A percentile compares a stretch with the other conserved stretches of the same genome.
phyloP scores from a whole-genome alignment of 2,888 invertebrate genomes.

The Herminia tarsipennalis region DNA sequence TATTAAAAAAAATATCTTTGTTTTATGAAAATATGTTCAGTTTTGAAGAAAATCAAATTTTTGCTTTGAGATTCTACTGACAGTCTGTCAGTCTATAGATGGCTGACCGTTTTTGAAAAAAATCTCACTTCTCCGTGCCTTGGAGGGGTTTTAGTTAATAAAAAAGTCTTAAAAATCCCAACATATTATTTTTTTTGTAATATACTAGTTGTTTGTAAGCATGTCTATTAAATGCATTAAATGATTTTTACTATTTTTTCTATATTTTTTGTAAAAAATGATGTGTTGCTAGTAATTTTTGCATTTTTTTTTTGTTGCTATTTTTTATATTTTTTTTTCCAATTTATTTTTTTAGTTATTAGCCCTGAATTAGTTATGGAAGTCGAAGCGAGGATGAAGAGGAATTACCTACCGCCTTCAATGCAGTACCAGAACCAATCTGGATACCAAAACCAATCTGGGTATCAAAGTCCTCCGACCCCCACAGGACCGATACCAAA shows the following conservation, averaged over 20 bases:
- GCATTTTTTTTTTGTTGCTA: constrained; percentile 21
- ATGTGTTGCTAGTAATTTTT: constrained; percentile 36
- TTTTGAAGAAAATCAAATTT: too few species aligned
- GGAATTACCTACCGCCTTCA: constrained; percentile 91
- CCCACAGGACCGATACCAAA: constrained; percentile 42
- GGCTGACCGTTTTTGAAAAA: too few species aligned
- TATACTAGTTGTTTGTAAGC: constrained; percentile 20
- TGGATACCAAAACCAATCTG: constrained; percentile 54
- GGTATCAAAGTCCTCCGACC: constrained; percentile 59
- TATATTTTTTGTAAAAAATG: constrained; percentile 35
- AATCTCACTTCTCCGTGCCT: too few species aligned
- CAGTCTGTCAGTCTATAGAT: too few species aligned
- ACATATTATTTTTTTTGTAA: constrained; percentile 2
- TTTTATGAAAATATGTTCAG: too few species aligned
- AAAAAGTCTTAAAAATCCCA: constrained; percentile 10
- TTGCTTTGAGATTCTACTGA: too few species aligned
- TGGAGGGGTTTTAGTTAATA: too few species aligned
- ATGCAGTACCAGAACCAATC: constrained; percentile 74
- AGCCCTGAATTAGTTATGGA: constrained; percentile 95
- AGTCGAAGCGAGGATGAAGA: constrained; percentile 95
- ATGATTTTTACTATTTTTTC: constrained; percentile 24
- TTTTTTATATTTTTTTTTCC: constrained; percentile 26
- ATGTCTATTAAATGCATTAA: constrained; percentile 29
- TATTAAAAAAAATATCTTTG: too few species aligned
- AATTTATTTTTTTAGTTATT: constrained; percentile 87